Evolutionary conservation across 2,113 vertebrate genomes (phyloP), one percentile per base, ranked within the genome.

Genomic region (Meriones unguiculatus): DNA sequence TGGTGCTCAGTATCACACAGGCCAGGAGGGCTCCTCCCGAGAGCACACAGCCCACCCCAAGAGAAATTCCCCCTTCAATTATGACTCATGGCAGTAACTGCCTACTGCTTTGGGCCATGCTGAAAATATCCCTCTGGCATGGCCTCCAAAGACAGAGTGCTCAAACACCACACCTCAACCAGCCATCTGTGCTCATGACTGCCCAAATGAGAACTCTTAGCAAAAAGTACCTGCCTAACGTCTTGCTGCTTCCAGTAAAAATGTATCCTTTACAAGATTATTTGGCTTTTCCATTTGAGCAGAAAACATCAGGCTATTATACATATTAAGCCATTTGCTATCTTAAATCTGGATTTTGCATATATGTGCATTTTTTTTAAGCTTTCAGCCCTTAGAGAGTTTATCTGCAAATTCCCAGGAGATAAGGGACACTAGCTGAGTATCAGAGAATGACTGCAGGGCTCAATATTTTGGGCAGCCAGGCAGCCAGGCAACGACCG

Each of bases 161-260:
- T 46, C 46, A 46, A 92, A 90, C 46, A 7, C 6, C 59, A 2
- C 5, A 52, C 38, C 65, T 77, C 80, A 78, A 67, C 54, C 87
- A 89, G 86, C 90, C 65, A 87, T 76, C 50, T 30, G 65, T 24
- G 35, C 24, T 73, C 78, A 89, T 28, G 82, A 78, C 6, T 10
- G 35, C 14, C 32, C 65, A 72, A 10, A 70, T 46, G 24, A 95
- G 93, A 94, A 93, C 57, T 15, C 28, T 87, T 87, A 85, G 54
- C 41, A 73, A 94, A 96, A 95, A 87, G 62, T 7, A 65, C n/a
- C 38, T 78, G 8, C 50, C 14, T 59, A n/a, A 2, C 69, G 90
- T 87, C 89, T 75, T 4, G 92, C 67, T 24, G 41, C 32, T 96
- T 91, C 69, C 77, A 87, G n/a, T 85, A 96, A 91, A 96, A 97